Conservation (phyloP, 92 coral and sea anemone species). For the Nematostella vectensis region DNA sequence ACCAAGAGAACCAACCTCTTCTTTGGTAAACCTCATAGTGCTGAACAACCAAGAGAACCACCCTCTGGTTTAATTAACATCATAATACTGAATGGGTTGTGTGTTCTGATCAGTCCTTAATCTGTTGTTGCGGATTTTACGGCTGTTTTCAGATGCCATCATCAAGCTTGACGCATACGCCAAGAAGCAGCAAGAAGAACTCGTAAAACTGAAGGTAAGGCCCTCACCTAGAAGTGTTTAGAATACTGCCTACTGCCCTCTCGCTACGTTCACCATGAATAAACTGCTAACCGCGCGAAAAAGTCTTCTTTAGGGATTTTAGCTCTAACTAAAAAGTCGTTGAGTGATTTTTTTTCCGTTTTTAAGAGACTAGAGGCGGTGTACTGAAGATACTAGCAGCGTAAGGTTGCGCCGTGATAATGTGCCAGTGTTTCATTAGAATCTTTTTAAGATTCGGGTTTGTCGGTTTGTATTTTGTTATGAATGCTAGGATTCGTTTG, state of each 20-base stretch:
- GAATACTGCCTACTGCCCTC: neutral
- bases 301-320: neutral
- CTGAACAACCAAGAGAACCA: too few species aligned
- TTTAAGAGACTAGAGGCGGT: neutral
- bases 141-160: conserved; percentile 80
- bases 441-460: conserved; percentile 24
- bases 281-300: neutral
- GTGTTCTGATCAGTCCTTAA: too few species aligned
- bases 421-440: conserved; percentile 33
- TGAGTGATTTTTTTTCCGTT: neutral
- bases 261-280: neutral
- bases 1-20: too few species aligned
- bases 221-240: too few species aligned
- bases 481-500: conserved; percentile 9
- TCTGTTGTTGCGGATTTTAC: too few species aligned
- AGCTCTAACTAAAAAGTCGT: neutral
- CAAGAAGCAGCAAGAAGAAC: conserved; percentile 78
- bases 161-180: conserved; percentile 77
- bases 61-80: too few species aligned
- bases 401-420: neutral
- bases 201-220: conserved; percentile 73
- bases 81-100: too few species aligned
- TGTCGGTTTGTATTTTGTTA: conserved; percentile 21
- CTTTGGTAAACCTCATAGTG: too few species aligned
- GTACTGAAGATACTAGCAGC: neutral